Percentiles rank a stretch among this genome's conserved stretches.
phyloP scores from a whole-genome alignment of 2,113 vertebrate genomes.

The Bos taurus region ARS-UCD2.0 NC_037334.1:85692001-85692500 shows the following conservation, averaged over 20 bases:
- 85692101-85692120: neutral
- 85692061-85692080: neutral
- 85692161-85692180: neutral
- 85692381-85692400: neutral
- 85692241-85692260: neutral
- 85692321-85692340: neutral
- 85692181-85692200: neutral
- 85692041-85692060: neutral
- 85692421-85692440: neutral
- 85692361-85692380: neutral
- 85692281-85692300: neutral
- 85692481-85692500: neutral
- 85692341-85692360: neutral
- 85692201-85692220: neutral
- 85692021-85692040: neutral
- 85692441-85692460: neutral
- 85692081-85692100: neutral
- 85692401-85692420: neutral
- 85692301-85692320: neutral
- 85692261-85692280: neutral
- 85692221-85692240: neutral
- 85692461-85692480: fast-evolving
- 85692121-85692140: neutral
- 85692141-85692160: neutral
- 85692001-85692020: neutral